Conservation (phyloP, 2,797 vertebrate genomes). For the Spinibarbus caldwelli region DNA sequence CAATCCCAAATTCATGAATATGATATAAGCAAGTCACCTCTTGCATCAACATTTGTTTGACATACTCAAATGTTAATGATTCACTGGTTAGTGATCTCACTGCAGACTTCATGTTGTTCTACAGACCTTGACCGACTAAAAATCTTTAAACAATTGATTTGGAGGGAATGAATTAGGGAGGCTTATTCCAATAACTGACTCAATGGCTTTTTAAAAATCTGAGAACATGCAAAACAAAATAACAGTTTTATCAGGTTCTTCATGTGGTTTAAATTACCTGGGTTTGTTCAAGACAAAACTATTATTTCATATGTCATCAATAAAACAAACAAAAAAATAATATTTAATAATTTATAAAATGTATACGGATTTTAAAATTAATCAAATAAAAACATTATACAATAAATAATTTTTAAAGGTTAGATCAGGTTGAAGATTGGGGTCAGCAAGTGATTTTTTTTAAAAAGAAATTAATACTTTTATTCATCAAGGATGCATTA, state of each 20-base stretch:
- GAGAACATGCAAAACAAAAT: neutral
- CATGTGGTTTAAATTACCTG: neutral
- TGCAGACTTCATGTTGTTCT: neutral
- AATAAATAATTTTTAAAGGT: neutral
- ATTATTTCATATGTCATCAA: neutral
- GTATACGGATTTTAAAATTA: neutral
- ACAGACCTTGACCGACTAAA: neutral
- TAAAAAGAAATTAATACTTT: neutral
- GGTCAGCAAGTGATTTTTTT: neutral
- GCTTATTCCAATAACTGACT: neutral
- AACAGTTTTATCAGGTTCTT: neutral
- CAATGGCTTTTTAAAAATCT: neutral
- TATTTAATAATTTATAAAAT: neutral
- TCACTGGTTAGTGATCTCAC: neutral
- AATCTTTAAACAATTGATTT: slow-evolving; percentile 25
- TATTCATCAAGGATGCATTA: neutral
- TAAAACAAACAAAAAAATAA: neutral
- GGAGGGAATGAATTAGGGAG: neutral
- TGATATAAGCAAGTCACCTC: neutral
- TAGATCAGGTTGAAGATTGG: neutral
- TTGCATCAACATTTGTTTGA: slow-evolving; percentile 21
- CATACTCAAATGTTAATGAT: slow-evolving; percentile 18
- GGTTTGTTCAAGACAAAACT: neutral
- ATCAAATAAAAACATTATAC: neutral
- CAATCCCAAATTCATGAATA: neutral